These are phyloP conservation scores for Mnemiopsis leidyi DNA, from an alignment of 37 sponge, comb jelly and placozoan genomes.

Conservation along the genomic window DNA sequence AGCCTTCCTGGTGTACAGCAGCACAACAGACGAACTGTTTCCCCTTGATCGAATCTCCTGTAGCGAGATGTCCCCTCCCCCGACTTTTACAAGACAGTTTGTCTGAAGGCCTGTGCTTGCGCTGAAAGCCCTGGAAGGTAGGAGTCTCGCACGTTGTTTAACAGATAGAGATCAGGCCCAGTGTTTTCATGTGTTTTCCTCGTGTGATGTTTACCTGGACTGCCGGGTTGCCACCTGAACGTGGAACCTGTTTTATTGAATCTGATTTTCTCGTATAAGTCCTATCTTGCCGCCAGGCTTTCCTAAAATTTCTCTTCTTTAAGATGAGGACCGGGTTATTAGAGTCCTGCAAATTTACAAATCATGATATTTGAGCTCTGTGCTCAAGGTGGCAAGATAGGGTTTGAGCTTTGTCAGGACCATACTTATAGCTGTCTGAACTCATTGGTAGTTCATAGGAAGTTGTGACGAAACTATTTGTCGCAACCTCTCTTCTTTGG, in stretches of 20 bases:
- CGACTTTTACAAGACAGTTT: too few relatives aligned
- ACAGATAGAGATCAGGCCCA: too few relatives aligned
- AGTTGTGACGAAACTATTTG: not conserved
- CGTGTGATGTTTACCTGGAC: not conserved
- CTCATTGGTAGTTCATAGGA: conserved; percentile 36
- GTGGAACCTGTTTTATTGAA: too few relatives aligned
- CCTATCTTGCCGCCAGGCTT: not conserved
- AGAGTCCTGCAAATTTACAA: not conserved
- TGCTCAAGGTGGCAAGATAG: not conserved
- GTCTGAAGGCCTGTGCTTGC: too few relatives aligned
- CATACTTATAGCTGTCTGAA: conserved; percentile 58
- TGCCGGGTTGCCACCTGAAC: too few relatives aligned
- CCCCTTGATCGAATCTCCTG: too few relatives aligned
- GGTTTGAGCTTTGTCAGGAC: not conserved
- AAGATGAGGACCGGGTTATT: not conserved
- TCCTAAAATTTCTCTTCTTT: not conserved
- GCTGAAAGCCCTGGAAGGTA: too few relatives aligned
- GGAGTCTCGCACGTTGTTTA: too few relatives aligned
- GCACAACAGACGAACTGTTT: too few relatives aligned
- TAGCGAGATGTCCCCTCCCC: too few relatives aligned
- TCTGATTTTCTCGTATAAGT: not conserved
- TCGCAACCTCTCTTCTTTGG: not conserved
- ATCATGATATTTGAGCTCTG: not conserved
- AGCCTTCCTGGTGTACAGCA: not conserved
- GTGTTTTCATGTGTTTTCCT: not conserved